phyloP scores from a whole-genome alignment of 2,113 vertebrate species.

The Xyliphius kryptos region DNA sequence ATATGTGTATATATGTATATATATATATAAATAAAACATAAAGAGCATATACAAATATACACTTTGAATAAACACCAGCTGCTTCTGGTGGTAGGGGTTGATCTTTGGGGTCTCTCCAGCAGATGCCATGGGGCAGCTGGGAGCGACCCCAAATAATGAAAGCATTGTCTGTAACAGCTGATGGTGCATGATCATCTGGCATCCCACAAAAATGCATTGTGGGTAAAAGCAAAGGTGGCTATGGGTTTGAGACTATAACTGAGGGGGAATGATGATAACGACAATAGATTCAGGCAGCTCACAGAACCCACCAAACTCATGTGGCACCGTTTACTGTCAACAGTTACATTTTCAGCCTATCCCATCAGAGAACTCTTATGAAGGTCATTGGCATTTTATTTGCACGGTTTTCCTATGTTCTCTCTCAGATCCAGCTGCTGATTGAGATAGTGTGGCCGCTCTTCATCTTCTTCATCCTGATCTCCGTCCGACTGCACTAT shows the following conservation, averaged over 20 bases:
- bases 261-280: too few relatives aligned
- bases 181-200: constrained; percentile 5
- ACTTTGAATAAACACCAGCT: background rate
- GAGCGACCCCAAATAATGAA: constrained; percentile 1
- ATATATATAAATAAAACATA: too few relatives aligned
- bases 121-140: constrained; percentile 23
- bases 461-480: constrained; percentile 96
- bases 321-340: too few relatives aligned
- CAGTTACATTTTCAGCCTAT: too few relatives aligned
- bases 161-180: constrained; percentile 26
- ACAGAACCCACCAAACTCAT: too few relatives aligned
- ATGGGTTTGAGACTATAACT: too few relatives aligned
- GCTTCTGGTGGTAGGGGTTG: background rate
- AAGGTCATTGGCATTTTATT: background rate
- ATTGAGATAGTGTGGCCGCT: constrained; percentile 94
- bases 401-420: constrained; percentile 9
- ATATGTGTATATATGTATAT: too few relatives aligned
- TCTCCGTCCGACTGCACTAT: constrained; percentile 86
- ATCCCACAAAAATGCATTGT: background rate
- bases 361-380: background rate
- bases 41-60: background rate
- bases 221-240: background rate
- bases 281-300: too few relatives aligned
- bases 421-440: constrained; percentile 81
- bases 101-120: background rate